Evolutionary conservation across 2,113 vertebrate species (phyloP), one percentile per base, ranked within the genome.

Genomic region (Anolis sagrei): DNA sequence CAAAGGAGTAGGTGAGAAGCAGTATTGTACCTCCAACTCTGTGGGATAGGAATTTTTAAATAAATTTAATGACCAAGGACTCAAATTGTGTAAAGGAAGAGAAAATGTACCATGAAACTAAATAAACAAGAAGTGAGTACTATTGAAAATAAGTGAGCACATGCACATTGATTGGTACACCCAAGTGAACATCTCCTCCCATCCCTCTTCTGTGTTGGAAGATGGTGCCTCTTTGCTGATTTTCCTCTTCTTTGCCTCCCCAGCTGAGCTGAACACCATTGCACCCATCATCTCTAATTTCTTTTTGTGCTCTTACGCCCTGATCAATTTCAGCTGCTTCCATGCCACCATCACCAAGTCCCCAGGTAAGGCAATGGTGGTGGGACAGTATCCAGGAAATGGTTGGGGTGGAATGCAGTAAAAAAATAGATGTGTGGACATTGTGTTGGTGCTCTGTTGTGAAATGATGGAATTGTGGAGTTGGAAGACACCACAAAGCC

Each of bases 291-390:
- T 96, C 89, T 97, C 96, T 68, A 97, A 96, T 89, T 97, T 97
- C 90, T 97, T 96, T 91, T 92, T 97, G 36, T 97, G 96, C 48
- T 96, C 96, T 29, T 97, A 96, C 29, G 91, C 95, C 34, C 94
- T 97, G 58, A 96, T 97, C 89, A 97, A 97, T 94, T 97, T 97
- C 87, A 96, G 95, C 87, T 97, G 96, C 85, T 97, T 97, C 86
- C 95, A 97, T 4, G 94, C 96, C 2, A 97, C 96, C 5, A 92
- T 96, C 86, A 96, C 95, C 25, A 96, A 96, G 88, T 96, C 94
- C 1, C 96, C 96, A 32, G 97, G 97, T 96, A 73, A 93, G 90
- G 64, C 5, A 18, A 32, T 54, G 66, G 23, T 18, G 27, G 32
- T 73, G 48, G 48, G 34, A 0, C 21, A 34, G 39, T 5, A 21